These are phyloP conservation scores for Istiophorus platypterus DNA, from an alignment of 2,113 vertebrate genomes.

Conservation along the genomic window DNA sequence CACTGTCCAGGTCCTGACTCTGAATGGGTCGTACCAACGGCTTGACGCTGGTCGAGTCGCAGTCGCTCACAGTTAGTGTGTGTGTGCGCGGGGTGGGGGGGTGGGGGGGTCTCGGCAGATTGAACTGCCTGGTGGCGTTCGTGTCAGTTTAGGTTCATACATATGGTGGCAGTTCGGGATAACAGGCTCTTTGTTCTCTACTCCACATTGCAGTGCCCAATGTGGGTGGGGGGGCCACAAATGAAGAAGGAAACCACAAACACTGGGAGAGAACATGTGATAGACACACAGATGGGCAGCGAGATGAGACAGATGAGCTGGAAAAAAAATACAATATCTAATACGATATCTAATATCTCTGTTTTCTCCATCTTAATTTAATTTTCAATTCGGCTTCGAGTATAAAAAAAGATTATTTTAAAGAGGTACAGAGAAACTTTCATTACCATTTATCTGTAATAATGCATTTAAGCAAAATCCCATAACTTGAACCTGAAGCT, in stretches of 20 bases:
- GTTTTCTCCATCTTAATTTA: too few relatives aligned
- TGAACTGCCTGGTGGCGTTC: slow-evolving; percentile 30
- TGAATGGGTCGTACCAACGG: slow-evolving; percentile 21
- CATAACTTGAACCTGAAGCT: too few relatives aligned
- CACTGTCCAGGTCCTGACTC: slow-evolving; percentile 37
- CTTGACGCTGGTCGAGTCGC: slow-evolving; percentile 7
- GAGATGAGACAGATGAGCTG: neutral
- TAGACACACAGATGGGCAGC: neutral
- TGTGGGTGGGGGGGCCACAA: too few relatives aligned
- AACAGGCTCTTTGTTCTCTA: slow-evolving; percentile 49
- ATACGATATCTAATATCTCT: too few relatives aligned
- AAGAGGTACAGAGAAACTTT: too few relatives aligned
- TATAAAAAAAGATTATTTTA: too few relatives aligned
- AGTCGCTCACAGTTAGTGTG: slow-evolving; percentile 8
- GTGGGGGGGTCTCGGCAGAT: slow-evolving; percentile 28
- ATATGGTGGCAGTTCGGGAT: slow-evolving; percentile 14
- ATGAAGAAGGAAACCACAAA: slow-evolving; percentile 16
- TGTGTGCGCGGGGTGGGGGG: too few relatives aligned
- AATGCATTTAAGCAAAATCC: too few relatives aligned
- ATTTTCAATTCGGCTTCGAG: too few relatives aligned
- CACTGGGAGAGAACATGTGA: slow-evolving; percentile 20
- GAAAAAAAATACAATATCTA: neutral
- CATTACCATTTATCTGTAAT: too few relatives aligned
- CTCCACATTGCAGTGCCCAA: slow-evolving; percentile 5
- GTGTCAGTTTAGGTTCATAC: slow-evolving; percentile 36